A percentile compares a stretch with the other conserved stretches of the same genome.
These are phyloP conservation scores for Sebastes schlegelii DNA, from an alignment of 2,113 vertebrate species.

Conservation along the genomic window DNA sequence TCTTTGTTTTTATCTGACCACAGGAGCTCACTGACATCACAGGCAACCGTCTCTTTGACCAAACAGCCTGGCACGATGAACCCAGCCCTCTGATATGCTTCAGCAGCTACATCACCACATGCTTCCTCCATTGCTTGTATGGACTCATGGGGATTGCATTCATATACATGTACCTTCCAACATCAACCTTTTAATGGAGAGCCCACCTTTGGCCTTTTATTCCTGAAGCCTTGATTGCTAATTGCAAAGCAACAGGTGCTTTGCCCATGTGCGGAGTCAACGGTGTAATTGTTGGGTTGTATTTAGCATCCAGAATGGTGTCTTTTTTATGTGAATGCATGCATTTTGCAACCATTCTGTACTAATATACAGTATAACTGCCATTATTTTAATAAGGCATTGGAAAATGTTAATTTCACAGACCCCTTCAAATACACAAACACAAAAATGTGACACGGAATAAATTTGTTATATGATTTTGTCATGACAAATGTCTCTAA, in stretches of 20 bases:
- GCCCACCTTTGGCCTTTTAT: background rate
- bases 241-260: slow-evolving; percentile 43
- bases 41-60: background rate
- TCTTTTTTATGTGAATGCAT: background rate
- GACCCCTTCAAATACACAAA: background rate
- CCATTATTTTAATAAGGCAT: background rate
- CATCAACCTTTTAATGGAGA: background rate
- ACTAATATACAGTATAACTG: background rate
- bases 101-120: slow-evolving; percentile 1
- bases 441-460: background rate
- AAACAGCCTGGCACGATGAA: background rate
- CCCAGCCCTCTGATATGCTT: background rate
- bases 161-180: background rate
- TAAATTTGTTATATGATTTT: background rate
- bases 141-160: background rate
- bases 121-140: background rate
- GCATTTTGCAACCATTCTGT: background rate
- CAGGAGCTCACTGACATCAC: background rate
- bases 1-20: slow-evolving; percentile 1
- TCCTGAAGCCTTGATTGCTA: slow-evolving; percentile 3
- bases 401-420: background rate
- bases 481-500: background rate
- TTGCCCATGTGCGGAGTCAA: background rate
- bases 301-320: slow-evolving; percentile 8
- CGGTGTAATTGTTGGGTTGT: background rate